Evolutionary conservation across 2,797 vertebrate genomes (phyloP), one percentile per base, ranked within the genome.

Genomic region (Arvicola amphibius): DNA sequence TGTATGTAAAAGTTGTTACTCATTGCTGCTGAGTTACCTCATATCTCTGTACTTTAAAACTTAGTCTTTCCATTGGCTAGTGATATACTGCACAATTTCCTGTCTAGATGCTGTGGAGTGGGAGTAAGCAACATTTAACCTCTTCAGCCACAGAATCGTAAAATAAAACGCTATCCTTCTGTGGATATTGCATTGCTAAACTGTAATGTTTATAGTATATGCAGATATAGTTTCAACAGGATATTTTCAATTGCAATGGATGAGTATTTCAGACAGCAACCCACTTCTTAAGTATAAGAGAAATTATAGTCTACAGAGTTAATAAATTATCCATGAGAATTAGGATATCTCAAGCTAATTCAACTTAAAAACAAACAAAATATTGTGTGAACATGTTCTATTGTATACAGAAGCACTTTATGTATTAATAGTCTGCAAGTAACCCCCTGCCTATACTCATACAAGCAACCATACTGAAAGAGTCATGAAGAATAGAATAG

Each of bases 321-420:
- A 90, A 69, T 92, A 69, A 88, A 77, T 59, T 80, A 86, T 27
- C 6, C 37, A 69, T 29, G 56, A 81, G 34, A 93, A 91, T 84
- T n/a, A 95, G 81, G 27, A 71, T 56, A 61, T 46, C 27, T 90
- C 79, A 94, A 87, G 78, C 73, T 93, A 87, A 89, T 32, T 87
- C 56, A 94, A 9, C 37, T 0, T 61, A 56, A 32, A 34, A 40
- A 89, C 46, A 92, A 56, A 37, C 17, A 81, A 77, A 80, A 53
- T n/a, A 73, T 59, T 63, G 78, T 77, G 80, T 27, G 1, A 74
- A 51, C 4, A 63, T 61, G 5, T 8, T 78, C 8, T 93, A 25
- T 19, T 71, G 40, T 93, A 56, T n/a, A 92, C 21, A 79, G 23
- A 85, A 10, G 11, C 21, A 37, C 16, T 48, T 53, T 79, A 43